These are phyloP conservation scores for Yponomeuta plumbellus DNA, from an alignment of 2,888 invertebrate species.

Conservation along the genomic window DNA sequence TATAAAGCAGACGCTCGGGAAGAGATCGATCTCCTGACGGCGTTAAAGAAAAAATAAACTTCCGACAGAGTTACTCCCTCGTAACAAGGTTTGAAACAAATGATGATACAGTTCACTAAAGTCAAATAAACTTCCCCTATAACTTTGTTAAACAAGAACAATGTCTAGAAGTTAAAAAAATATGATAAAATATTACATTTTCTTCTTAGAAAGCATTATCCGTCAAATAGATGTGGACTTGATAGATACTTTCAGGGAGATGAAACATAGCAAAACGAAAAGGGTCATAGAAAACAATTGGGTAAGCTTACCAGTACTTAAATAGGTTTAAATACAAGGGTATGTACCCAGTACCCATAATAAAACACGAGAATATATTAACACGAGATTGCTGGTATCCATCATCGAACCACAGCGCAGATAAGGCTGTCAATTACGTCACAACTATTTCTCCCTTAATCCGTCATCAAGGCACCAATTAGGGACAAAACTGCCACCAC, in stretches of 20 bases:
- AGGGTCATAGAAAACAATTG: neutral
- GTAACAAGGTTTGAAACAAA: slow-evolving; percentile 16
- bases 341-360: too few species aligned
- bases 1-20: slow-evolving; percentile 41
- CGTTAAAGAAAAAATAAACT: slow-evolving; percentile 1
- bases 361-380: too few species aligned
- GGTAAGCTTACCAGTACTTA: too few species aligned
- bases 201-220: neutral
- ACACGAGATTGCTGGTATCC: slow-evolving; percentile 33
- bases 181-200: neutral
- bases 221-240: neutral
- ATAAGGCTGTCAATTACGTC: slow-evolving; percentile 73
- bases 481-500: slow-evolving; percentile 56
- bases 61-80: slow-evolving; percentile 7
- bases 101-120: slow-evolving; percentile 12
- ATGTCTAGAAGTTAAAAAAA: neutral
- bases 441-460: slow-evolving; percentile 61
- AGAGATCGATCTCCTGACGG: slow-evolving; percentile 13
- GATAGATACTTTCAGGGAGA: neutral
- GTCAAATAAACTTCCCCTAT: neutral
- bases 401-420: slow-evolving; percentile 56
- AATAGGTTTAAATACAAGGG: too few species aligned
- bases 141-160: slow-evolving; percentile 5
- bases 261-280: neutral
- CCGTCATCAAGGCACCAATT: slow-evolving; percentile 73